Evolutionary conservation across 1,140 invertebrate genomes (phyloP), one percentile per base, ranked within the genome.

Genomic region (Neodiprion fabricii): DNA sequence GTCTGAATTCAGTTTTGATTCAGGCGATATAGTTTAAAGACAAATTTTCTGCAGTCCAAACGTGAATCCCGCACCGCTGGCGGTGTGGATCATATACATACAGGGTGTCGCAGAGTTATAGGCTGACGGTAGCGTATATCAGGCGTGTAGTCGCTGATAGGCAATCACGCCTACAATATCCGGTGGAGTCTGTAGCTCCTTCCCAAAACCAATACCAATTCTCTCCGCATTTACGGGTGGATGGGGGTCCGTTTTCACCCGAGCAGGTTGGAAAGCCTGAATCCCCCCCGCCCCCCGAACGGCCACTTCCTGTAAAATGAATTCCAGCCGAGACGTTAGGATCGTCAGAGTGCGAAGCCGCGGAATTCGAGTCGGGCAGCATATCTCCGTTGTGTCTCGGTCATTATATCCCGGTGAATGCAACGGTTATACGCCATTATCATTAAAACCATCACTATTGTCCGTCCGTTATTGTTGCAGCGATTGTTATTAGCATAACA

Each of bases 91-190:
- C 28, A 61, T 61, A 61, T 17, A 12, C n/a, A 61, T 17, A 61
- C 8, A 61, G 4, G 53, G 8, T 61, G 53, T 61, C 53, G 53
- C 53, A 61, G 53, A 61, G 53, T 61, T 61, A 40, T 40, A 8
- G 53, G 53, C 53, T 7, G 11, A 12, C 53, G 9, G 3, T 12
- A 61, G n/a, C 53, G 53, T 61, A 61, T 17, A 61, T 61, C 53
- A 61, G 53, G 53, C 53, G 11, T 61, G 53, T 61, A 61, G 53
- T 61, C 53, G 53, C n/a, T 61, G 53, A 61, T 61, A 61, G 53
- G 53, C 53, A 61, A 61, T 61, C 53, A 61, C 53, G 53, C 53
- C 53, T 61, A 61, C 53, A 61, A 61, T 61, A 61, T 61, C 53
- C 53, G 53, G 53, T 40, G 1, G 28, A 40, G 28, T 40, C 28